Conservation (phyloP, 2,888 invertebrate genomes). For the Dasypogon diadema region DNA sequence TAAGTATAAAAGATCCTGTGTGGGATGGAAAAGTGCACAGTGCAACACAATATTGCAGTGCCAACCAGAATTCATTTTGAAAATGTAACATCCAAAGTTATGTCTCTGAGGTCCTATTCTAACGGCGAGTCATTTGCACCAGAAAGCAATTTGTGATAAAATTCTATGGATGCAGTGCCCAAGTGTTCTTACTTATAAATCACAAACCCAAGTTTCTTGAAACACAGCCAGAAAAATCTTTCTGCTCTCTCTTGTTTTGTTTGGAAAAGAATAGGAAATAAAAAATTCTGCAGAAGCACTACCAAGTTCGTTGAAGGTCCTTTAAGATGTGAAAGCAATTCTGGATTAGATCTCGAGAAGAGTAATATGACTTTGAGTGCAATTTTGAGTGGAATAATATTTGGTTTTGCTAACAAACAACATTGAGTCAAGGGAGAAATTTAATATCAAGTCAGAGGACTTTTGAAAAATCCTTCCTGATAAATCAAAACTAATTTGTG, state of each 20-base stretch:
- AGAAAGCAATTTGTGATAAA: slow-evolving; percentile 42
- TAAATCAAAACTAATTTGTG: too few relatives aligned
- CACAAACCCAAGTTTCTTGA: slow-evolving; percentile 38
- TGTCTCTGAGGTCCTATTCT: neutral
- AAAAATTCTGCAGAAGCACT: neutral
- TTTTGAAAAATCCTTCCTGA: too few relatives aligned
- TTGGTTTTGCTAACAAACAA: too few relatives aligned
- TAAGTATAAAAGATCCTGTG: neutral
- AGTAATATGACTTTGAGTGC: too few relatives aligned
- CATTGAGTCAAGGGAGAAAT: too few relatives aligned
- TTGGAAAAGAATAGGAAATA: neutral
- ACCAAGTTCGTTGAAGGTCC: neutral
- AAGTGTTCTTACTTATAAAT: slow-evolving; percentile 29
- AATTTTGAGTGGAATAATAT: too few relatives aligned
- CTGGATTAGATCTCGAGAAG: neutral
- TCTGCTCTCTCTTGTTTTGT: slow-evolving; percentile 2
- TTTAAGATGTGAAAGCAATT: neutral
- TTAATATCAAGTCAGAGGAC: too few relatives aligned
- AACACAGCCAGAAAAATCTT: slow-evolving; percentile 37
- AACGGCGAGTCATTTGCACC: slow-evolving; percentile 29
- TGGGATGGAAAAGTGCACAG: neutral
- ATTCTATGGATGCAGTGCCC: slow-evolving; percentile 7
- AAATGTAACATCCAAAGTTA: neutral
- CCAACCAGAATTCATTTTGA: neutral
- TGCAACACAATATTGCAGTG: neutral